These are phyloP conservation scores for Microctenopoma lineatum DNA, from an alignment of 2,797 vertebrate species.

Conservation along the genomic window DNA sequence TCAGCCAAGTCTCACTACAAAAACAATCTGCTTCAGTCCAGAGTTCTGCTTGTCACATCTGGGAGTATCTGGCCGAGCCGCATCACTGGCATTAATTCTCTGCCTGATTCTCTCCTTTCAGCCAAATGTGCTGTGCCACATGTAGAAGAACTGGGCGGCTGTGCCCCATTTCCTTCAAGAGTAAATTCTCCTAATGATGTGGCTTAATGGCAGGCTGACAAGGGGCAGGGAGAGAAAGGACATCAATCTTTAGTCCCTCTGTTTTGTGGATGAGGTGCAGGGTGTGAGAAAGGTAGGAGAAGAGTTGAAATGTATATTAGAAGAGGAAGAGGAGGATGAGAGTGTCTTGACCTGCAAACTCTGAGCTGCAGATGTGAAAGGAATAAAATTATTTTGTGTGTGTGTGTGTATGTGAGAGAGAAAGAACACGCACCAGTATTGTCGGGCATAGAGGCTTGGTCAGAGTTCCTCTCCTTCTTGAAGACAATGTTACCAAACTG, in stretches of 20 bases:
- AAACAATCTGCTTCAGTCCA: constrained; percentile 34
- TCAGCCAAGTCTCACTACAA: constrained; percentile 32
- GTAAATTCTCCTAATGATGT: constrained; percentile 67
- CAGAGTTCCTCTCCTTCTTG: constrained; percentile 98
- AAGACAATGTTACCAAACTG: constrained; percentile 99
- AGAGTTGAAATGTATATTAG: constrained; percentile 51
- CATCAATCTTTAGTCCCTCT: constrained; percentile 51
- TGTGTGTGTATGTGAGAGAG: constrained; percentile 1
- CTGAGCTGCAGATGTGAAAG: constrained; percentile 27
- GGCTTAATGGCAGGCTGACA: constrained; percentile 57
- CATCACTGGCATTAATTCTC: constrained; percentile 30
- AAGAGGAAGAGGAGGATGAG: constrained; percentile 45
- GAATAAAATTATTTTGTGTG: background rate
- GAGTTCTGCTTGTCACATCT: constrained; percentile 52
- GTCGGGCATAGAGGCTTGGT: constrained; percentile 99
- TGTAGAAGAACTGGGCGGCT: constrained; percentile 52
- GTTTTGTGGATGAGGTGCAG: constrained; percentile 30
- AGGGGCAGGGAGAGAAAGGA: constrained; percentile 25
- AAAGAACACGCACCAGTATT: constrained; percentile 89
- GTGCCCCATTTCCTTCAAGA: constrained; percentile 57
- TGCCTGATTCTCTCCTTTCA: constrained; percentile 20
- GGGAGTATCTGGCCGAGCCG: constrained; percentile 50
- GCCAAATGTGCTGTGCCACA: constrained; percentile 58
- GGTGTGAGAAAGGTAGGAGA: constrained; percentile 29
- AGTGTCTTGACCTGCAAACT: constrained; percentile 40